Evolutionary conservation across 2,888 invertebrate genomes (phyloP).

Genomic region (Ennomos quercinarius): DNA sequence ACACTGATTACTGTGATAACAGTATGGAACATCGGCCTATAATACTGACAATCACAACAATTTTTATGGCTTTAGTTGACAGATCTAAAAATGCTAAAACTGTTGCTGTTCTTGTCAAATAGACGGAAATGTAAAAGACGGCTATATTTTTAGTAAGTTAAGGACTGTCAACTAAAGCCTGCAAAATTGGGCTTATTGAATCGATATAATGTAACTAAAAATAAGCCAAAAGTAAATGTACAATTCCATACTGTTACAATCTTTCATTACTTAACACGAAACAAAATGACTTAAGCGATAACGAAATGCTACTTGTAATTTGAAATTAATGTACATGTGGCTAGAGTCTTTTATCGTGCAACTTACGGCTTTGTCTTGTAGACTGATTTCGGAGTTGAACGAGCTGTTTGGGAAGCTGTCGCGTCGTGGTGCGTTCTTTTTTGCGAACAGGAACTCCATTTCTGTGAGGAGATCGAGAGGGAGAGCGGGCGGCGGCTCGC

Average conservation of each 20-base stretch:
- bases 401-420: slow-evolving; percentile 68
- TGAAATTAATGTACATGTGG: slow-evolving; percentile 15
- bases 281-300: slow-evolving; percentile 29
- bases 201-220: too few relatives aligned
- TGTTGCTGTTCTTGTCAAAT: too few relatives aligned
- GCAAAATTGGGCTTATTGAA: too few relatives aligned
- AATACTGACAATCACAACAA: too few relatives aligned
- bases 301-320: slow-evolving; percentile 24
- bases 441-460: slow-evolving; percentile 73
- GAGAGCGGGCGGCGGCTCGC: slow-evolving; percentile 58
- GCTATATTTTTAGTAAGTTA: too few relatives aligned
- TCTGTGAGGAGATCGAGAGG: slow-evolving; percentile 77
- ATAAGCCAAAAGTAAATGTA: too few relatives aligned
- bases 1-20: slow-evolving; percentile 14
- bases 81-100: too few relatives aligned
- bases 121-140: too few relatives aligned
- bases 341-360: not conserved
- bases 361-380: slow-evolving; percentile 75
- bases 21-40: slow-evolving; percentile 3
- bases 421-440: slow-evolving; percentile 58
- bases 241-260: slow-evolving; percentile 4
- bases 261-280: slow-evolving; percentile 1
- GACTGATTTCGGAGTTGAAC: slow-evolving; percentile 57
- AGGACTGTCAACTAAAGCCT: too few relatives aligned
- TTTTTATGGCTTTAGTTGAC: too few relatives aligned